Percentiles rank a stretch among this genome's conserved stretches.
phyloP scores from a whole-genome alignment of 30 jellyfish, hydroid and myxozoan species.

The Clytia hemisphaerica region DNA sequence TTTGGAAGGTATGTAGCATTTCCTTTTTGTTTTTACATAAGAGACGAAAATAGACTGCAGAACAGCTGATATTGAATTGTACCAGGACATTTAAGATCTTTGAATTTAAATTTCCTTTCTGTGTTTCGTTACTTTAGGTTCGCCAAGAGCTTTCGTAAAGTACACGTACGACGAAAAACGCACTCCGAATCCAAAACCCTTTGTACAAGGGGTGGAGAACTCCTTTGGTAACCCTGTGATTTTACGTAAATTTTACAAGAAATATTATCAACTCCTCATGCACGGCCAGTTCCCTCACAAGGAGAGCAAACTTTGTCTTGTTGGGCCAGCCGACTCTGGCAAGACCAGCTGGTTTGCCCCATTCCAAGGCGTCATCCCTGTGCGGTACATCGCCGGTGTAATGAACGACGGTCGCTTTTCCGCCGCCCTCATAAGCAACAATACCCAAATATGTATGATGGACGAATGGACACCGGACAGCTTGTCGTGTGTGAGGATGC shows the following conservation, averaged over 20 bases:
- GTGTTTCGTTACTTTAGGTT: too few species aligned
- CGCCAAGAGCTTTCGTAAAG: conserved; percentile 13
- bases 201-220: conserved; percentile 2
- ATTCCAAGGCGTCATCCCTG: too few species aligned
- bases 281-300: conserved; percentile 20
- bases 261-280: conserved; percentile 29
- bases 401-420: conserved; percentile 21
- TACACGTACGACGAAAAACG: not conserved
- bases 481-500: not conserved
- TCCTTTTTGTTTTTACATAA: not conserved
- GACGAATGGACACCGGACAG: conserved; percentile 23
- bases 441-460: not conserved
- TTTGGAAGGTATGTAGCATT: conserved; percentile 8
- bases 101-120: too few species aligned
- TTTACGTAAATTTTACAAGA: conserved; percentile 1
- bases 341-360: conserved; percentile 50
- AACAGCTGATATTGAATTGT: too few species aligned
- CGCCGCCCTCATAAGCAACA: not conserved
- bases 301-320: conserved; percentile 24
- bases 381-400: conserved; percentile 32
- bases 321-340: conserved; percentile 43
- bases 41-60: too few species aligned
- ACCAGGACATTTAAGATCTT: too few species aligned
- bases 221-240: not conserved
- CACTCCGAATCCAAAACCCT: not conserved